A percentile compares a stretch with the other conserved stretches of the same genome.
Conservation (phyloP, 1,140 invertebrate genomes). For the Paraescarpia echinospica region DNA sequence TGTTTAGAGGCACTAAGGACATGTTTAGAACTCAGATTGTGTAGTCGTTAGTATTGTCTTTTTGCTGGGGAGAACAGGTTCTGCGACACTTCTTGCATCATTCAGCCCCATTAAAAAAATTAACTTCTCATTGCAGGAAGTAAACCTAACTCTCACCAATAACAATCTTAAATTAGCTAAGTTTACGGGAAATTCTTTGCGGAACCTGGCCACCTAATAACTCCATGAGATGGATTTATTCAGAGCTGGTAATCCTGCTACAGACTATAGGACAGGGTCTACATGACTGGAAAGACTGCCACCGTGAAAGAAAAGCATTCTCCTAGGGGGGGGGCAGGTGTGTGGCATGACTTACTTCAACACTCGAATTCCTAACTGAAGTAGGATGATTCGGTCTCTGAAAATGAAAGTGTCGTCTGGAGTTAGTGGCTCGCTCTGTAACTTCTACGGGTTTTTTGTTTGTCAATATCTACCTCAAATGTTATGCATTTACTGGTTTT, state of each 20-base stretch:
- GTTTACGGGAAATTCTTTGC: background rate
- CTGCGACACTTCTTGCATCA: background rate
- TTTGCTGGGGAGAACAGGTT: background rate
- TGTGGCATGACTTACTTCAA: background rate
- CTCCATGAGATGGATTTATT: too few relatives aligned
- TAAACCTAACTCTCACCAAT: background rate
- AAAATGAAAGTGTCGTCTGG: background rate
- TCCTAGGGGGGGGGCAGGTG: too few relatives aligned
- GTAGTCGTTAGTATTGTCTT: background rate
- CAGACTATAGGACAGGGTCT: background rate
- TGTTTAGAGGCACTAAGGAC: too few relatives aligned
- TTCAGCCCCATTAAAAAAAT: background rate
- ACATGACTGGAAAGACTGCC: background rate
- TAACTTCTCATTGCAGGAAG: background rate
- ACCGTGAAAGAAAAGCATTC: background rate
- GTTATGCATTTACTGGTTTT: background rate
- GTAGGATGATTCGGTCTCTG: background rate
- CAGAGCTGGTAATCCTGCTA: background rate
- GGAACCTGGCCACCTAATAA: background rate
- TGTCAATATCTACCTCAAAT: background rate
- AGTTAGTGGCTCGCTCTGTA: background rate
- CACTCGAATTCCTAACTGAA: background rate
- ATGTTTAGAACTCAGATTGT: background rate
- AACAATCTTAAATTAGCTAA: background rate
- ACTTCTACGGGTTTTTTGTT: background rate